A percentile compares a stretch with the other conserved stretches of the same genome.
Conservation (phyloP, 2,888 invertebrate genomes). For the Buathra laborator region DNA sequence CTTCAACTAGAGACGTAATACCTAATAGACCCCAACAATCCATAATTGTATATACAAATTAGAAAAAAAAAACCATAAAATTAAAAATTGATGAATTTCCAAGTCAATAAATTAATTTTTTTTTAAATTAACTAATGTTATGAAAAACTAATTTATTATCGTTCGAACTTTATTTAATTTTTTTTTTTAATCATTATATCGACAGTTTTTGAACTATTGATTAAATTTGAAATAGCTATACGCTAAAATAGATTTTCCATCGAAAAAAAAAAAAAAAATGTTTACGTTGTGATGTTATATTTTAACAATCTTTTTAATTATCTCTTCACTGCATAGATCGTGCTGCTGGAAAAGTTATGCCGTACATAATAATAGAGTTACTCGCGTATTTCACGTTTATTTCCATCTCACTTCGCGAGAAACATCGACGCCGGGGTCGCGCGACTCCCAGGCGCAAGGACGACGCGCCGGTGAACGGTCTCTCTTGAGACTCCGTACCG, state of each 20-base stretch:
- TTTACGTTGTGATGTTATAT: background rate
- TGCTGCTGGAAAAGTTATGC: background rate
- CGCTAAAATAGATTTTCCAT: background rate
- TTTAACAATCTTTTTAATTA: background rate
- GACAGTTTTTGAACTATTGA: too few species aligned
- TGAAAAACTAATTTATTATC: too few species aligned
- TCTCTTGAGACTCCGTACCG: conserved; percentile 38
- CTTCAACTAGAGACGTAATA: conserved; percentile 46
- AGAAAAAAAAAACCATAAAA: background rate
- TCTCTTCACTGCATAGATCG: background rate
- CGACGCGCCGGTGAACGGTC: conserved; percentile 66
- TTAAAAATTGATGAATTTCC: background rate
- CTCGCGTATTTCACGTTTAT: conserved; percentile 1
- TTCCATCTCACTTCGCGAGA: conserved; percentile 34
- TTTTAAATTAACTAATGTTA: background rate
- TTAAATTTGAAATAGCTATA: too few species aligned
- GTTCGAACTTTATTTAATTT: too few species aligned
- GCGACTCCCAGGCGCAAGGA: conserved; percentile 68
- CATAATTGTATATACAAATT: conserved; percentile 29
- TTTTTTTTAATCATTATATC: too few species aligned
- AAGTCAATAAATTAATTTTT: background rate
- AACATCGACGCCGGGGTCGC: conserved; percentile 65
- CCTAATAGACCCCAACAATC: conserved; percentile 39
- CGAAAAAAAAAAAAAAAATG: background rate
- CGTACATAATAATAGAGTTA: background rate